Conservation (phyloP, 2,888 invertebrate genomes). For the Portevinia maculata region DNA sequence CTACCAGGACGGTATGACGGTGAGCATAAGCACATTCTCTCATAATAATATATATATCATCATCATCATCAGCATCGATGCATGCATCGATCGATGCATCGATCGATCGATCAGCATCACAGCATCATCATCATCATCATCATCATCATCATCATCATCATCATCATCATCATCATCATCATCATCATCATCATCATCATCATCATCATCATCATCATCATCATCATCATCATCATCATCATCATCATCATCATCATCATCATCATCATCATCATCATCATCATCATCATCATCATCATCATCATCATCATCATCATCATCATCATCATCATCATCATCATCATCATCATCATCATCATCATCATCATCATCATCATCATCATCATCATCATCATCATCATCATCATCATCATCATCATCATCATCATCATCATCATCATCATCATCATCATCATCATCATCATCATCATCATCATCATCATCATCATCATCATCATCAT, state of each 20-base stretch:
- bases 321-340: background rate
- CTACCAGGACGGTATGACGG: too few species aligned
- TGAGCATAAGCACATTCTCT: too few species aligned
- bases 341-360: background rate
- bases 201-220: background rate
- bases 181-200: background rate
- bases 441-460: background rate
- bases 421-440: background rate
- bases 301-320: background rate
- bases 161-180: background rate
- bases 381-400: background rate
- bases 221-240: background rate
- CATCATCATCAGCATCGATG: background rate
- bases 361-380: background rate
- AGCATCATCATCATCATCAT: background rate
- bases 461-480: background rate
- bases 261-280: background rate
- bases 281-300: background rate
- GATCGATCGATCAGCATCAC: background rate
- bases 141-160: background rate
- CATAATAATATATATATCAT: background rate
- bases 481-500: background rate
- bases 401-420: background rate
- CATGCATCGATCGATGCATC: too few species aligned
- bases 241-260: background rate